Base-by-base conservation (phyloP, 2,797 vertebrate species). In the Catamblyrhynchus diadema region DNA sequence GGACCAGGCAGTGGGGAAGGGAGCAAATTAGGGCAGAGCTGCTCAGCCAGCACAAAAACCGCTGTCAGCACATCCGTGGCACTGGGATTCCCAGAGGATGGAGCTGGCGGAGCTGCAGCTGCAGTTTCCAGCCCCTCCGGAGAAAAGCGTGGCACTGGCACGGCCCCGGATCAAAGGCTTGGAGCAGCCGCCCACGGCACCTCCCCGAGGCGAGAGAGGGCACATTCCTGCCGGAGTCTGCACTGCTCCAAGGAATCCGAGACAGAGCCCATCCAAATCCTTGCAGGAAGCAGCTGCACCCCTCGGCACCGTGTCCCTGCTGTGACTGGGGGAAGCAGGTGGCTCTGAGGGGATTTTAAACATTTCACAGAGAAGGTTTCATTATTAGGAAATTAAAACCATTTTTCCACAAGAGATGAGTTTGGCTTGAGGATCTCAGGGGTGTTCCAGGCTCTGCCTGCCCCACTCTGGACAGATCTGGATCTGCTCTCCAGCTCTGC, bases 401-500 rank as follows among this genome's bases (percentile, higher is more conserved):
- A 2, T n/a, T 80, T 84, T 70, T 35, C n/a, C 18, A 27, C 9
- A 45, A 24, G 45, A 9, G 47, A 30, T 56, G 2, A 5, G 10
- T 72, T 48, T 28, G 39, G 33, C 4, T n/a, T 56, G 59, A 50
- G 59, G 50, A 22, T 79, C 77, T 51, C 50, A 18, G 2, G 4
- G 25, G 44, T 35, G 64, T 12, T 54, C 39, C 75, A 32, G 67
- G 85, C 45, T 83, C 56, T 35, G 15, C 41, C 82, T 66, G 47
- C 61, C 67, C n/a, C 3, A 5, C 48, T 53, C 2, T 0, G 1
- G 16, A 2, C 0, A 0, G 69, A 81, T 61, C 12, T 0, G 12
- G 2, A 2, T 32, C 39, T 0, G 0, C 2, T 1, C 32, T 37
- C 39, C 0, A 0, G 59, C 57, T 88, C 53, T 41, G 41, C 73